Evolutionary conservation across 2,888 invertebrate genomes (phyloP).

Genomic region (Platerodrilus igneus): DNA sequence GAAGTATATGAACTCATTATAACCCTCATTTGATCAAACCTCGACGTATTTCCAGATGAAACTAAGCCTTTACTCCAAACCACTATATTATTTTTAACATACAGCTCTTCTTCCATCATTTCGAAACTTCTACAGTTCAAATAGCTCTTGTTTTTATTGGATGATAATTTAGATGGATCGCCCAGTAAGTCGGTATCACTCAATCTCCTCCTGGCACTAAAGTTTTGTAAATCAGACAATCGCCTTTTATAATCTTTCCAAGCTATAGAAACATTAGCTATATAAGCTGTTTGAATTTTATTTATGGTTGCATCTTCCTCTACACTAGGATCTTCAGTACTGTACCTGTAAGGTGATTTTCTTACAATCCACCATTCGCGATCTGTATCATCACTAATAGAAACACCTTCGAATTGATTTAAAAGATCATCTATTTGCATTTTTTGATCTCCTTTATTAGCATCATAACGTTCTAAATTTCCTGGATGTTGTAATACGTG

Average conservation of each 20-base stretch:
- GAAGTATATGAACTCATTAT: constrained; percentile 72
- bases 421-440: constrained; percentile 56
- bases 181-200: constrained; percentile 10
- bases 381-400: constrained; percentile 58
- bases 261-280: constrained; percentile 35
- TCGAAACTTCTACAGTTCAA: constrained; percentile 43
- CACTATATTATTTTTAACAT: constrained; percentile 78
- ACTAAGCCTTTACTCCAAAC: constrained; percentile 69
- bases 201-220: constrained; percentile 16
- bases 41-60: constrained; percentile 45
- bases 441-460: constrained; percentile 17
- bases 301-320: constrained; percentile 14
- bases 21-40: constrained; percentile 35
- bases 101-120: constrained; percentile 79
- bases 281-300: constrained; percentile 29
- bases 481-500: constrained; percentile 74
- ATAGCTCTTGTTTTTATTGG: constrained; percentile 3
- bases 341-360: constrained; percentile 49
- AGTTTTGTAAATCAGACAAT: constrained; percentile 35
- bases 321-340: constrained; percentile 1
- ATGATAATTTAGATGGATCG: constrained; percentile 8
- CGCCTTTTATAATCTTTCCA: constrained; percentile 36
- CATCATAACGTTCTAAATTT: constrained; percentile 48
- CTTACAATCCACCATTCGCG: constrained; percentile 57
- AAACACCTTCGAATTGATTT: constrained; percentile 71